Evolutionary conservation across 2,888 invertebrate genomes (phyloP), one percentile per base, ranked within the genome.

Genomic region (Aplocera efformata): DNA sequence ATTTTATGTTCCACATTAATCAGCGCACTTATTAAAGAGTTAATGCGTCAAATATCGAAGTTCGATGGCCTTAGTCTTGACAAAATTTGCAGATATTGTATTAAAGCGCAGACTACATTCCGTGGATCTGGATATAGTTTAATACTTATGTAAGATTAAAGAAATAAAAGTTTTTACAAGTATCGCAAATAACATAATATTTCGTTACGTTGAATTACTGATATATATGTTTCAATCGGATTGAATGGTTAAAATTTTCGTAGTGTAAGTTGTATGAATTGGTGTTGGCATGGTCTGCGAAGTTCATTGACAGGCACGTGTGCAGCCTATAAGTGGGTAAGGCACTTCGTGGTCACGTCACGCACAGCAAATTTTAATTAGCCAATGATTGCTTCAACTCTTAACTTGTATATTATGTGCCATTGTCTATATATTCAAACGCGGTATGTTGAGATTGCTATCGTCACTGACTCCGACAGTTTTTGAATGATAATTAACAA

Each of bases 241-340:
- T 17, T 5, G 2, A 17, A 17, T 17, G 7, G 11, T 26, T 0
- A 29, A 9, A 25, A 36, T 24, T 42, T 22, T 49, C 10, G 5
- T 41, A 30, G 26, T 46, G 48, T 42, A 48, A 36, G 32, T 32
- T 41, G 72, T 70, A 67, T 66, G 65, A 61, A 58, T 63, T 66
- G 67, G 62, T 71, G 58, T 64, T 66, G 67, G 68, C 67, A 72
- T 76, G 69, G 74, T 69, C 66, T 68, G 67, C 72, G 74, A 74
- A 82, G 86, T 86, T 86, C 86, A 85, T 84, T 88, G 86, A 85
- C 86, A 82, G 84, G 78, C 80, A 82, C 85, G 85, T 84, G 84
- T 81, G 80, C 75, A 79, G 80, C 76, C 75, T 82, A 67, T 78
- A 78, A 76, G 77, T 74, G 75, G 69, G 72, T 79, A 81, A 76